Conservation (phyloP, 2,888 invertebrate species). For the Brachyptera risi region DNA sequence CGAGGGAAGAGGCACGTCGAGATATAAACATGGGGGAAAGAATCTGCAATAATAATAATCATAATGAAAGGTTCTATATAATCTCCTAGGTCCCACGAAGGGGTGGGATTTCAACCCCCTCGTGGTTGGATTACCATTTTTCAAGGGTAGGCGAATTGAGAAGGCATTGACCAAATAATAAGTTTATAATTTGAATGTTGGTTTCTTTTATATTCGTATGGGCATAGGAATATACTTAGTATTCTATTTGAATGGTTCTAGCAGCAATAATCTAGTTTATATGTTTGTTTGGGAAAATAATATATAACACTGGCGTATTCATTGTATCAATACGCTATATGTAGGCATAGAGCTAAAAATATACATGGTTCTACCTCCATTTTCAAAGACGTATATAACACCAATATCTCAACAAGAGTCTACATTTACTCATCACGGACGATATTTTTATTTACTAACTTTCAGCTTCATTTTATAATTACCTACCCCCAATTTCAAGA, state of each 20-base stretch:
- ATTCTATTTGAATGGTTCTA: not conserved
- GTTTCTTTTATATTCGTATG: conserved; percentile 1
- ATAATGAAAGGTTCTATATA: not conserved
- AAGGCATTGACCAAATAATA: conserved; percentile 2
- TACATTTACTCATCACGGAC: too few species aligned
- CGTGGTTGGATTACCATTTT: conserved; percentile 9
- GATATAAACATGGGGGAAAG: not conserved
- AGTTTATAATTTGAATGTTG: conserved; percentile 8
- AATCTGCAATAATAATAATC: not conserved
- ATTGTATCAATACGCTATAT: too few species aligned
- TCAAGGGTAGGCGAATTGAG: not conserved
- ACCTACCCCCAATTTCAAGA: too few species aligned
- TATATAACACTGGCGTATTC: too few species aligned
- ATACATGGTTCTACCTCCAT: too few species aligned
- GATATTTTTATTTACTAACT: too few species aligned
- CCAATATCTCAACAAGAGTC: too few species aligned
- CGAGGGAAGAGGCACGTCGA: too few species aligned
- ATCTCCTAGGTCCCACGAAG: not conserved
- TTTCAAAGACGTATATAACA: too few species aligned
- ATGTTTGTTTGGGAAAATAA: conserved; percentile 2
- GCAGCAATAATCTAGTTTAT: not conserved
- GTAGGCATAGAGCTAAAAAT: too few species aligned
- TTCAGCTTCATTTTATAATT: too few species aligned
- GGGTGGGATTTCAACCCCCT: conserved; percentile 4
- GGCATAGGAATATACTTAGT: too few species aligned